Evolutionary conservation across 64 coral and sea anemone genomes (phyloP), one percentile per base, ranked within the genome.

Genomic region (Cladopsammia gracilis): DNA sequence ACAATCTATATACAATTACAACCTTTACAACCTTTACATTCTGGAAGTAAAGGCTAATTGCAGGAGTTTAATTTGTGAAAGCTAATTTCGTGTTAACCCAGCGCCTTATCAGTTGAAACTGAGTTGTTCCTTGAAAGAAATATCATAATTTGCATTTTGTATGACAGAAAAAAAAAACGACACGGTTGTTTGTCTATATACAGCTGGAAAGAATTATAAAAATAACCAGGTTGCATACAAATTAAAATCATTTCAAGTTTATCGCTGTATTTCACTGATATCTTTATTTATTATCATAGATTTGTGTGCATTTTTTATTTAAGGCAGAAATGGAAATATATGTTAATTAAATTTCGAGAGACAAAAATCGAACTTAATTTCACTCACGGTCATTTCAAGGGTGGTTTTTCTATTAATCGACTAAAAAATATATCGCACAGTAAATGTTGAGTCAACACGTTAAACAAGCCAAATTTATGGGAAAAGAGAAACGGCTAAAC

Each of bases 171-270:
- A 44, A 34, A 79, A 58, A 87, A 53, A 53, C 24, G 70, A 23
- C 34, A 26, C 75, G 44, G 45, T 62, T 51, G 10, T 60, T 72
- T 62, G 68, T 20, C 52, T 51, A 60, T 72, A 18, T 62, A 69
- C 16, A 62, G 59, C 58, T 46, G 43, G n/a, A 71, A 72, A 5
- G 64, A 81, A 80, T 34, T 34, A 52, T 53, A 26, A 47, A 14
- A 25, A 80, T 57, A 60, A 10, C 19, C 75, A 44, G 24, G 46
- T 64, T 49, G 80, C 57, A 47, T 61, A 52, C 3, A 12, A 45
- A 16, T 72, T 25, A 94, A 82, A 80, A 50, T 23, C 70, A 16
- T 58, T 22, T 43, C 45, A 77, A 45, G 73, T 20, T 53, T 20
- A 52, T 26, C 7, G 56, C 53, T 49, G 77, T 43, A 43, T 4